phyloP scores from a whole-genome alignment of 2,113 vertebrate species.

The Hippocampus abdominalis region DNA sequence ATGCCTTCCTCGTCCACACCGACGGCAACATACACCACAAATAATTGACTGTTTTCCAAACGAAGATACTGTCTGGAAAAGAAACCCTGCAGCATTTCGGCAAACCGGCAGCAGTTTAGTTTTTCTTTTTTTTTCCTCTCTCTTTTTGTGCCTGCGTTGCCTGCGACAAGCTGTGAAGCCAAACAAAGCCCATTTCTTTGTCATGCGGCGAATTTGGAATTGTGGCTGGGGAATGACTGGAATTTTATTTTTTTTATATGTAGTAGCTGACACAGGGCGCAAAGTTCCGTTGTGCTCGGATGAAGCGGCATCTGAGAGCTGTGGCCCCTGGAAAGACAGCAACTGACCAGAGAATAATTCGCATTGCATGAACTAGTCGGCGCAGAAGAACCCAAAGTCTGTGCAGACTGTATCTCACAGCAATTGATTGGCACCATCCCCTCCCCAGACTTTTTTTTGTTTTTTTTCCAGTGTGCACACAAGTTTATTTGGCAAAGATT shows the following conservation, averaged over 20 bases:
- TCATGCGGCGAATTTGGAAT: slow-evolving; percentile 32
- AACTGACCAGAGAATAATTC: background rate
- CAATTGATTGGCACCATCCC: slow-evolving; percentile 35
- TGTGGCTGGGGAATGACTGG: slow-evolving; percentile 15
- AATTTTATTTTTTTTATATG: slow-evolving; percentile 41
- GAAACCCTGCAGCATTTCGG: background rate
- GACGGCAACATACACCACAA: background rate
- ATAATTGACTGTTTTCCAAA: background rate
- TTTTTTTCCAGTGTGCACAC: slow-evolving; percentile 23
- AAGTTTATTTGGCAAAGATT: slow-evolving; percentile 66
- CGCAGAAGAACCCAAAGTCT: slow-evolving; percentile 14
- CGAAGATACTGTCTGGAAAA: background rate
- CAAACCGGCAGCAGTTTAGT: slow-evolving; percentile 10
- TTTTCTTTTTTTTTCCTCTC: slow-evolving; percentile 4
- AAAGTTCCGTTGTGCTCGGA: slow-evolving; percentile 41
- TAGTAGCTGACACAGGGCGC: slow-evolving; percentile 27
- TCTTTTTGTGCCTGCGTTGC: slow-evolving; percentile 5
- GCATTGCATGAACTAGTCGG: no score
- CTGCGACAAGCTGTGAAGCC: slow-evolving; percentile 25
- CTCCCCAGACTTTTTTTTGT: slow-evolving; percentile 1
- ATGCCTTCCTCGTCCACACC: background rate
- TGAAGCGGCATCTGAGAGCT: slow-evolving; percentile 22
- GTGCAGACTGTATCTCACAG: slow-evolving; percentile 18
- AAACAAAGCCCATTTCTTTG: slow-evolving; percentile 38
- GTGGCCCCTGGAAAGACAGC: slow-evolving; percentile 6